Conservation (phyloP, 1,140 invertebrate species). For the Lerema accius region DNA sequence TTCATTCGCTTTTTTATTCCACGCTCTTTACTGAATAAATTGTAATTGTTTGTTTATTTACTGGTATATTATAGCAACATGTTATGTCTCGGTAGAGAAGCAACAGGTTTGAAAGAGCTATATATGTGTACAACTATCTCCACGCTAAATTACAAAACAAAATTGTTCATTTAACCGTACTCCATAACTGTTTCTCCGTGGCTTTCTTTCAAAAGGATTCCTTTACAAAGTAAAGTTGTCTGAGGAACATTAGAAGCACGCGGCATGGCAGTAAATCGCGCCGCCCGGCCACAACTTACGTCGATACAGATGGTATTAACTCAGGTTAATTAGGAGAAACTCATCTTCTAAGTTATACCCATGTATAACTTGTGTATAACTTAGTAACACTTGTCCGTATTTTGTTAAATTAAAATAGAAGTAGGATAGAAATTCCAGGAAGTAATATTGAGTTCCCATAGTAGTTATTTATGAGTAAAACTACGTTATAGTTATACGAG, state of each 20-base stretch:
- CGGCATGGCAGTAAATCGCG: constrained; percentile 64
- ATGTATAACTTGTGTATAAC: not conserved
- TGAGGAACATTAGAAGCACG: constrained; percentile 59
- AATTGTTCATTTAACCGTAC: not conserved
- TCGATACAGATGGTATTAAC: constrained; percentile 60
- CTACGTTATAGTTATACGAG: too few species aligned
- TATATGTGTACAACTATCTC: too few species aligned
- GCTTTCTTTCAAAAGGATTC: constrained; percentile 1
- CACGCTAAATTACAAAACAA: not conserved
- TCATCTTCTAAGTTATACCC: constrained; percentile 10
- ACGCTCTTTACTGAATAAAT: too few species aligned
- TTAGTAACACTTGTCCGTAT: not conserved
- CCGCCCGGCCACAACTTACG: constrained; percentile 53
- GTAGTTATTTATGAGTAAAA: too few species aligned
- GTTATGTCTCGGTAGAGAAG: too few species aligned
- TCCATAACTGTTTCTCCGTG: not conserved
- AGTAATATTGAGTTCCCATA: too few species aligned
- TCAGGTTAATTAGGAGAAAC: constrained; percentile 53
- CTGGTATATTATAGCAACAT: too few species aligned
- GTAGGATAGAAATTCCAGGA: too few species aligned
- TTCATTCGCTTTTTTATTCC: too few species aligned
- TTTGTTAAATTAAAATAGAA: too few species aligned
- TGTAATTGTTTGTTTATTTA: too few species aligned
- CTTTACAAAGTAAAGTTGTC: constrained; percentile 22
- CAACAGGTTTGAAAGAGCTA: too few species aligned